Percentiles rank a stretch among this genome's conserved stretches.
Evolutionary conservation across 2,113 vertebrate genomes (phyloP).

Genomic region (Sinocyclocheilus anshuiensis): DNA sequence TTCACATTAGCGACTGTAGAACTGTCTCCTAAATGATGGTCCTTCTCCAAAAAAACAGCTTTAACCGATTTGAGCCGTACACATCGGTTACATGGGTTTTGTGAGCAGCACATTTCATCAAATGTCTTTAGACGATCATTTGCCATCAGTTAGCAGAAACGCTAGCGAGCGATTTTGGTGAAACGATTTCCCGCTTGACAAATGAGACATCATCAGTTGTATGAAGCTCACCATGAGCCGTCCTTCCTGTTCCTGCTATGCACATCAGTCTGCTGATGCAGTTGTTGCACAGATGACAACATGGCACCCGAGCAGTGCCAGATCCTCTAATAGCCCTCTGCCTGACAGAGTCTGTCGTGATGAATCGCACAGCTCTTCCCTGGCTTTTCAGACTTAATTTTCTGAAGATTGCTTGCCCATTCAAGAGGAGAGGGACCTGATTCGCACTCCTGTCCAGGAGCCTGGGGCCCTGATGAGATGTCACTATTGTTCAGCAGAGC

Average conservation of each 20-base stretch:
- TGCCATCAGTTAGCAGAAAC: slow-evolving; percentile 22
- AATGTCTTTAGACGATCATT: slow-evolving; percentile 25
- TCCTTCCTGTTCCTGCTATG: slow-evolving; percentile 41
- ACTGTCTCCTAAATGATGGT: neutral
- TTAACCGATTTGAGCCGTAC: neutral
- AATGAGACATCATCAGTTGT: slow-evolving; percentile 46
- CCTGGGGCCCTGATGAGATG: slow-evolving; percentile 69
- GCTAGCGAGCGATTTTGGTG: neutral
- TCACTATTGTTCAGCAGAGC: slow-evolving; percentile 74
- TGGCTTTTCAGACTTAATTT: slow-evolving; percentile 84
- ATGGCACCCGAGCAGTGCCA: slow-evolving; percentile 31
- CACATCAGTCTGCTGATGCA: slow-evolving; percentile 54
- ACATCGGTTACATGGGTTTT: neutral
- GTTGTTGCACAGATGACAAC: slow-evolving; percentile 56
- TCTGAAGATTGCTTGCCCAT: slow-evolving; percentile 83
- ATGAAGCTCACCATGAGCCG: slow-evolving; percentile 36
- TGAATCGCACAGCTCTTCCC: slow-evolving; percentile 73
- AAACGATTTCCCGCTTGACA: slow-evolving; percentile 33
- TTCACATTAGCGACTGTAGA: neutral
- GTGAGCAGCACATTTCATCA: neutral
- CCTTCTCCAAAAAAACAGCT: neutral
- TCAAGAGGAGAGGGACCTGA: slow-evolving; percentile 81
- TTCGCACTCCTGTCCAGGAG: slow-evolving; percentile 68
- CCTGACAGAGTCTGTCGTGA: slow-evolving; percentile 74
- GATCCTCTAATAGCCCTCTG: slow-evolving; percentile 71